These are phyloP conservation scores for Escarpia spicata DNA, from an alignment of 2,888 invertebrate species.

Conservation along the genomic window DNA sequence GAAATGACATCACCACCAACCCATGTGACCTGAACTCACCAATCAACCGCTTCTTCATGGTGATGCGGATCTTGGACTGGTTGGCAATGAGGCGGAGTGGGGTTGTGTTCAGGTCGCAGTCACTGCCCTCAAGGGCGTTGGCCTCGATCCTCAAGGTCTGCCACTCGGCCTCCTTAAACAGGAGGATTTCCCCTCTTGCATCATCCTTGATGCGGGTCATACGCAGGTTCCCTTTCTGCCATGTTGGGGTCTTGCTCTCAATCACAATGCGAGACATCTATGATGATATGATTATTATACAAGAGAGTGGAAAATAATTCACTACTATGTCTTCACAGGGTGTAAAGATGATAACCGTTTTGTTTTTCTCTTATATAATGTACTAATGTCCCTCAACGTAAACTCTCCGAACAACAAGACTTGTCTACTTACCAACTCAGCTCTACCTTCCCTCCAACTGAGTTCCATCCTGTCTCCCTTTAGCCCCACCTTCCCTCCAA, in stretches of 20 bases:
- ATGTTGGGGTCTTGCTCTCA: slow-evolving; percentile 92
- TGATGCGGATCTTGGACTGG: slow-evolving; percentile 92
- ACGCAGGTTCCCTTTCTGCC: slow-evolving; percentile 84
- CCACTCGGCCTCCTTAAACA: slow-evolving; percentile 87
- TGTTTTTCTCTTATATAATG: not conserved
- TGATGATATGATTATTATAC: slow-evolving; percentile 27
- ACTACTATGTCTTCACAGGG: not conserved
- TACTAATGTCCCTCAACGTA: not conserved
- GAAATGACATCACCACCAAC: not conserved
- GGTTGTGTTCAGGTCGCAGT: slow-evolving; percentile 67
- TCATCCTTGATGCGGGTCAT: slow-evolving; percentile 91
- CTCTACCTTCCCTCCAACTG: not conserved
- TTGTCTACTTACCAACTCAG: not conserved
- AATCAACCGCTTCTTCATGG: slow-evolving; percentile 90
- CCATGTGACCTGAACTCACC: slow-evolving; percentile 69
- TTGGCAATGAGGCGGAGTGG: slow-evolving; percentile 92
- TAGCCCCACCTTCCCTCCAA: too few species aligned
- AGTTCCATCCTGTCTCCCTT: too few species aligned
- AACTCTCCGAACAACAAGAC: too few species aligned
- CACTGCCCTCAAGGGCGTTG: slow-evolving; percentile 73
- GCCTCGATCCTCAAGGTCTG: slow-evolving; percentile 96
- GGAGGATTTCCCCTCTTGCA: slow-evolving; percentile 86
- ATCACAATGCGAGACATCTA: slow-evolving; percentile 93
- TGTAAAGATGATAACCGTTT: not conserved
- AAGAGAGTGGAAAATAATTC: not conserved